These are phyloP conservation scores for Danio jaintianensis DNA, from an alignment of 2,797 vertebrate genomes.

Conservation along the genomic window DNA sequence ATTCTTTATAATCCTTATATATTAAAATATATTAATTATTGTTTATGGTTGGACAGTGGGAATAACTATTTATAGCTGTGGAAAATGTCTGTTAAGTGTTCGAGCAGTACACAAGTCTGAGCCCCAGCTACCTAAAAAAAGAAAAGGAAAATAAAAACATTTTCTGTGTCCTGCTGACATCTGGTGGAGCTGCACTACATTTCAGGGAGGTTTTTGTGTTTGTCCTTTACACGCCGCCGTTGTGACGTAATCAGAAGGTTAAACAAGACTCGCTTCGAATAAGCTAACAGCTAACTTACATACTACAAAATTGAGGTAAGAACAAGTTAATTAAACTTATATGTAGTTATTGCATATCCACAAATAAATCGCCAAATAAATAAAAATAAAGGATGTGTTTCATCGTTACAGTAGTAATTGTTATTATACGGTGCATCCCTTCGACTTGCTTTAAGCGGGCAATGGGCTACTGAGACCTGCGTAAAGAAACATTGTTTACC, in stretches of 20 bases:
- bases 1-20: too few species aligned
- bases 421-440: not conserved
- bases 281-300: slow-evolving; percentile 23
- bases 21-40: too few species aligned
- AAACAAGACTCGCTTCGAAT: slow-evolving; percentile 15
- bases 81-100: not conserved
- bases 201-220: not conserved
- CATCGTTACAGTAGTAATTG: not conserved
- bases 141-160: not conserved
- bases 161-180: slow-evolving; percentile 43
- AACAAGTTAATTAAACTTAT: not conserved
- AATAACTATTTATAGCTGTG: not conserved
- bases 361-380: not conserved
- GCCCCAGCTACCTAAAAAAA: not conserved
- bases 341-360: not conserved
- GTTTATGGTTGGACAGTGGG: not conserved
- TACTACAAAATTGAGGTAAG: slow-evolving; percentile 52
- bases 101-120: not conserved
- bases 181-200: slow-evolving; percentile 47
- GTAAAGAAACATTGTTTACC: not conserved
- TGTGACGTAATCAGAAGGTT: slow-evolving; percentile 50
- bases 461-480: not conserved
- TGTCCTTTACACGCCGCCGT: slow-evolving; percentile 44
- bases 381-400: not conserved
- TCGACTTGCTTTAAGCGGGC: not conserved